Conservation (phyloP, 2,888 invertebrate species). For the Drosophila mettleri region DNA sequence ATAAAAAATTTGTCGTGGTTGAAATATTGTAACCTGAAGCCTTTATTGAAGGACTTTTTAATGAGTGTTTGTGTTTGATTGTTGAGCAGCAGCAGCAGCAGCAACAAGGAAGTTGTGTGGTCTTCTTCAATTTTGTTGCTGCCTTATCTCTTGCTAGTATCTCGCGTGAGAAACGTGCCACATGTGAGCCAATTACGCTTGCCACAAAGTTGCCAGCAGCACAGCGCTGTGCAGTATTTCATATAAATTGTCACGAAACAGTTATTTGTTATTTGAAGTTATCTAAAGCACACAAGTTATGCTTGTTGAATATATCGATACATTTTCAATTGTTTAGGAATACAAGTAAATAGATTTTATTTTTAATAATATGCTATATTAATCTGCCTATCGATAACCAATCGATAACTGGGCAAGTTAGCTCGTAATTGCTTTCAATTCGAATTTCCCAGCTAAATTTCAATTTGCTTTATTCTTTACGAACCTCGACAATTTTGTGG, state of each 20-base stretch:
- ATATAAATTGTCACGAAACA: background rate
- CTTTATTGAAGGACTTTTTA: slow-evolving; percentile 75
- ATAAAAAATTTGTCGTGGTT: slow-evolving; percentile 68
- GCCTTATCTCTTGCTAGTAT: background rate
- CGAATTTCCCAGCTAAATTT: background rate
- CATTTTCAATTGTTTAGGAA: background rate
- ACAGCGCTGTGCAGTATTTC: background rate
- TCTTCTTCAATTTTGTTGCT: slow-evolving; percentile 6
- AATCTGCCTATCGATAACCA: background rate
- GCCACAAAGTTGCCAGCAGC: slow-evolving; percentile 9
- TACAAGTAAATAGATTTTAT: background rate
- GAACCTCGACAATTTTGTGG: background rate
- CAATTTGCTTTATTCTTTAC: slow-evolving; percentile 3
- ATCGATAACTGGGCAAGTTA: background rate
- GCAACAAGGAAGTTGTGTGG: slow-evolving; percentile 46
- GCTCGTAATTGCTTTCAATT: background rate
- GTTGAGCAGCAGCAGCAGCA: slow-evolving; percentile 31
- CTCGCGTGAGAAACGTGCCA: slow-evolving; percentile 22
- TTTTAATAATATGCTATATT: background rate
- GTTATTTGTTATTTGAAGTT: background rate
- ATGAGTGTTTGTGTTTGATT: slow-evolving; percentile 71
- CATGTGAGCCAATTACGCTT: slow-evolving; percentile 17
- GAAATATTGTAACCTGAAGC: slow-evolving; percentile 74
- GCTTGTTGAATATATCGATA: background rate
- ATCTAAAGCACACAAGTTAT: background rate